Evolutionary conservation across 2,113 vertebrate species (phyloP).

Genomic region (Aldabrachelys gigantea): DNA sequence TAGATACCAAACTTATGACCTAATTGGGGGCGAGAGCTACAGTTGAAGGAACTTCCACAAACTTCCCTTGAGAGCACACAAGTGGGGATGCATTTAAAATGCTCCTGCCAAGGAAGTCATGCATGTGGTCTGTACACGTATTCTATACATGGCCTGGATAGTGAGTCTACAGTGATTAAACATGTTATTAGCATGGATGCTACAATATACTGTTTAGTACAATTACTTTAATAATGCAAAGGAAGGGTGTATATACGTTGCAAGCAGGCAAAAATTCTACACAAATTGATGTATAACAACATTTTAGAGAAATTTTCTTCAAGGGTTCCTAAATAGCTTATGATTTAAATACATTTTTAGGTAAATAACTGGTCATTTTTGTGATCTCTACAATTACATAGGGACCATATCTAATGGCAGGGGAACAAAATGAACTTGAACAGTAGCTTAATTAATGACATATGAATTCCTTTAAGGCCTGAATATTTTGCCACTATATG

Average conservation of each 20-base stretch:
- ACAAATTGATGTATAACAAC: neutral
- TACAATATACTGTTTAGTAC: too few relatives aligned
- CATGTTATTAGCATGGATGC: too few relatives aligned
- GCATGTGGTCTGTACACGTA: neutral
- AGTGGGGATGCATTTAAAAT: neutral
- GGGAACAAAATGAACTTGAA: slow-evolving; percentile 17
- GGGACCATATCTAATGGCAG: neutral
- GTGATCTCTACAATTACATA: neutral
- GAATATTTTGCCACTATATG: neutral
- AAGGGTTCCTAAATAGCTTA: neutral
- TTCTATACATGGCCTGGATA: too few relatives aligned
- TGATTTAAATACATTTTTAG: neutral
- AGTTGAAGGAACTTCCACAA: neutral
- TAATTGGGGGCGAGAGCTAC: neutral
- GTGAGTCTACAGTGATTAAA: too few relatives aligned
- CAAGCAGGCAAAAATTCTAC: neutral
- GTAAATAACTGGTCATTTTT: neutral
- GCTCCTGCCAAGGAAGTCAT: accelerated
- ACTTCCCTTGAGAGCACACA: neutral
- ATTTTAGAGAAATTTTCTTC: neutral
- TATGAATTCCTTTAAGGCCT: neutral
- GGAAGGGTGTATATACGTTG: too few relatives aligned
- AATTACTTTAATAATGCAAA: too few relatives aligned
- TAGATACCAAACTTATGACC: neutral
- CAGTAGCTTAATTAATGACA: neutral